phyloP scores from a whole-genome alignment of 2,797 vertebrate species.

The Eulemur albifrons region DNA sequence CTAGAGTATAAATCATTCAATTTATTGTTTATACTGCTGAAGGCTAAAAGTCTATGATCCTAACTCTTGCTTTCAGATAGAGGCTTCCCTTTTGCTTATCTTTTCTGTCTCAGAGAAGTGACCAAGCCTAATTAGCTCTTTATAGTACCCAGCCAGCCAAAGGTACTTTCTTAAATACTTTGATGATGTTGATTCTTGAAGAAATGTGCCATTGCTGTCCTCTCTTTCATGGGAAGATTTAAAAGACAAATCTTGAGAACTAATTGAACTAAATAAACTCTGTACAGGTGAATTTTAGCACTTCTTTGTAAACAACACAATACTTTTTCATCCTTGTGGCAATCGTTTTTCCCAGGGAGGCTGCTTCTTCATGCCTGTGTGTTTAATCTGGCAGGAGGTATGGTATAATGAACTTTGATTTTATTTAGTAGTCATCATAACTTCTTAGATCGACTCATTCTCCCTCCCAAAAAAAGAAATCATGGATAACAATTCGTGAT shows the following conservation, averaged over 20 bases:
- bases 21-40: background rate
- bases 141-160: background rate
- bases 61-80: conserved; percentile 16
- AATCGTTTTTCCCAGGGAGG: background rate
- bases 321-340: background rate
- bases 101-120: background rate
- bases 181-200: conserved; percentile 5
- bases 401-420: background rate
- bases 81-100: background rate
- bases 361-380: background rate
- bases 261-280: conserved; percentile 4
- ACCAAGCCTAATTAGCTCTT: background rate
- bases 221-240: background rate
- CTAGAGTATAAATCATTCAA: conserved; percentile 17
- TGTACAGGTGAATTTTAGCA: background rate
- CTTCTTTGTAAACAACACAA: background rate
- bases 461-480: conserved; percentile 55
- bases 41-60: background rate
- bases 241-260: conserved; percentile 13
- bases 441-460: conserved; percentile 7
- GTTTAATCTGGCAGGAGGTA: conserved; percentile 12
- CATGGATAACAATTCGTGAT: conserved; percentile 52
- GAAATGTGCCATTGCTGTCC: background rate
- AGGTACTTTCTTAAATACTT: background rate
- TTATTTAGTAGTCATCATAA: conserved; percentile 53